phyloP scores from a whole-genome alignment of 2,797 vertebrate genomes.

The Mus caroli region DNA sequence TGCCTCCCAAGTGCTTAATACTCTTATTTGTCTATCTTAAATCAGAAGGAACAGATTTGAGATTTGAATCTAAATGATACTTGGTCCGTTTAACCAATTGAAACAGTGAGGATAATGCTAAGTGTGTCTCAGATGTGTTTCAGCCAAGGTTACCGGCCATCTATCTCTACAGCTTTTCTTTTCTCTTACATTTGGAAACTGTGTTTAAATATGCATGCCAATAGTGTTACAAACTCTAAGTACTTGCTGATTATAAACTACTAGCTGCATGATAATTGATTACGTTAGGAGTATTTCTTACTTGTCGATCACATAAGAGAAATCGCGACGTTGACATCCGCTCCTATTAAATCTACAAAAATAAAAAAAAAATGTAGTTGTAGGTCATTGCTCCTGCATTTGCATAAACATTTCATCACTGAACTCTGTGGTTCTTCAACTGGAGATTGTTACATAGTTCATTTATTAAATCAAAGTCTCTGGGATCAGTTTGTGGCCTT shows the following conservation, averaged over 20 bases:
- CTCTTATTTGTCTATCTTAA: not conserved
- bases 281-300: constrained; percentile 73
- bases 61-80: not conserved
- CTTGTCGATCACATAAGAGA: constrained; percentile 76
- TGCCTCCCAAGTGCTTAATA: too few relatives aligned
- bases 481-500: not conserved
- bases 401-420: constrained; percentile 45
- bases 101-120: not conserved
- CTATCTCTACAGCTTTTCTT: not conserved
- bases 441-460: not conserved
- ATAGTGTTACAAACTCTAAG: not conserved
- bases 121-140: not conserved
- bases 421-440: constrained; percentile 14
- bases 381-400: constrained; percentile 23
- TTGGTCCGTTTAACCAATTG: not conserved
- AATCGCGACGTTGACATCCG: constrained; percentile 24
- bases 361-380: constrained; percentile 54
- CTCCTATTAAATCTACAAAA: constrained; percentile 67
- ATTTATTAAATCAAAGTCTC: constrained; percentile 34
- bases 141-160: not conserved
- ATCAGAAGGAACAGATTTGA: not conserved
- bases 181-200: not conserved
- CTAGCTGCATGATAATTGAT: not conserved
- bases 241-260: constrained; percentile 12
- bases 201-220: not conserved